phyloP scores from a whole-genome alignment of 1,140 invertebrate species.

The Bombus superbus region DNA sequence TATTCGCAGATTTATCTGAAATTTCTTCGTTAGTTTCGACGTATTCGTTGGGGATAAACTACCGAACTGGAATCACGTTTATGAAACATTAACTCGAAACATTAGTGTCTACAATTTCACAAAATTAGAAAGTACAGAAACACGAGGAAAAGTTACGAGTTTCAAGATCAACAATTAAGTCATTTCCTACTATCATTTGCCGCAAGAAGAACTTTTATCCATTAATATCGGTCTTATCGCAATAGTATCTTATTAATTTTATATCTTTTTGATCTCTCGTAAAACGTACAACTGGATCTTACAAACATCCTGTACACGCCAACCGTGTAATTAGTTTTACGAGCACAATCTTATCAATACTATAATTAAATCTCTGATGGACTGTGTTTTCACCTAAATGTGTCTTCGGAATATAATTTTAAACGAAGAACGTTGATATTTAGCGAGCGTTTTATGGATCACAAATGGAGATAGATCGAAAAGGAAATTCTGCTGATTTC shows the following conservation, averaged over 20 bases:
- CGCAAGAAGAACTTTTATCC: too few species aligned
- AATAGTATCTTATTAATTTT: background rate
- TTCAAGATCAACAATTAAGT: background rate
- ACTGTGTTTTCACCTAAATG: background rate
- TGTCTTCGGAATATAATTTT: background rate
- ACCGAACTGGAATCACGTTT: background rate
- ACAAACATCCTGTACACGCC: too few species aligned
- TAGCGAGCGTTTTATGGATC: background rate
- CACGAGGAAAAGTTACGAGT: too few species aligned
- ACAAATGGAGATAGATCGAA: background rate
- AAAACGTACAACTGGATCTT: background rate
- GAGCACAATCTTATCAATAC: background rate
- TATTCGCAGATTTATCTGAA: background rate
- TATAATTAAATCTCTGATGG: background rate
- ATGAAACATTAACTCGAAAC: background rate
- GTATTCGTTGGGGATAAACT: background rate
- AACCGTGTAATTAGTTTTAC: background rate
- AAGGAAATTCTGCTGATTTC: background rate
- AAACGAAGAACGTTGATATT: background rate
- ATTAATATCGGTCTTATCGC: background rate
- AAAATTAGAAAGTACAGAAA: background rate
- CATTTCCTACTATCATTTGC: background rate
- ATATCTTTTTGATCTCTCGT: background rate
- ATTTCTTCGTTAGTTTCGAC: background rate
- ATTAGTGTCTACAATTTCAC: background rate